Evolutionary conservation across 2,797 vertebrate species (phyloP), one percentile per base, ranked within the genome.

Genomic region (Melopsittacus undulatus): DNA sequence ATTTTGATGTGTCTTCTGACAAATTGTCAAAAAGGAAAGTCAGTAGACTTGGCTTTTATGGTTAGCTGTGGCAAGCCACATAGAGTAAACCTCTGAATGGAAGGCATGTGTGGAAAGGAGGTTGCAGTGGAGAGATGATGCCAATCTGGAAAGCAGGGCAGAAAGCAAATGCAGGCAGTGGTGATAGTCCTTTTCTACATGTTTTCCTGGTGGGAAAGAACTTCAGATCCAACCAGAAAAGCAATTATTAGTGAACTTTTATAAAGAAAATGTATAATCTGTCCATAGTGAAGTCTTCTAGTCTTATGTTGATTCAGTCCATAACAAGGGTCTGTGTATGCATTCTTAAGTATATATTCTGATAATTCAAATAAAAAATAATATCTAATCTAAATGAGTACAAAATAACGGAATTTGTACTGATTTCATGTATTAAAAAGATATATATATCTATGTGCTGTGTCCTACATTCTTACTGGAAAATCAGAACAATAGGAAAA

Each of bases 1-100:
- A 96, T 97, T 97, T 94, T 97, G 97, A 98, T 97, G 89, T 95
- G 79, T 67, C 67, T 95, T 98, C 93, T 95, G 92, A 97, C 95
- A 97, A 95, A 96, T 89, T 94, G 84, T 96, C 86, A 92, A 67
- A 87, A 94, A 54, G 48, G 72, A 93, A 79, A 87, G 94, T 94
- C 91, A 91, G 72, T 80, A 94, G 93, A 87, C 38, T 92, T 96
- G 94, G 59, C 74, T 92, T 91, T 95, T 82, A 73, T 80, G 83
- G 69, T 89, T 78, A 92, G 80, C 78, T 26, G 23, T 51, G 83
- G 73, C 89, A 94, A 92, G 56, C 7, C 24, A 70, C 77, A 66
- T 86, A 79, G 43, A 80, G 64, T 45, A 45, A 49, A 77, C 14
- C 23, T 83, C 77, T 34, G 69, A 90, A 73, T 9, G 45, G 83